Base-by-base conservation (phyloP, 2,113 vertebrate species). In the Sakesphorus luctuosus region DNA sequence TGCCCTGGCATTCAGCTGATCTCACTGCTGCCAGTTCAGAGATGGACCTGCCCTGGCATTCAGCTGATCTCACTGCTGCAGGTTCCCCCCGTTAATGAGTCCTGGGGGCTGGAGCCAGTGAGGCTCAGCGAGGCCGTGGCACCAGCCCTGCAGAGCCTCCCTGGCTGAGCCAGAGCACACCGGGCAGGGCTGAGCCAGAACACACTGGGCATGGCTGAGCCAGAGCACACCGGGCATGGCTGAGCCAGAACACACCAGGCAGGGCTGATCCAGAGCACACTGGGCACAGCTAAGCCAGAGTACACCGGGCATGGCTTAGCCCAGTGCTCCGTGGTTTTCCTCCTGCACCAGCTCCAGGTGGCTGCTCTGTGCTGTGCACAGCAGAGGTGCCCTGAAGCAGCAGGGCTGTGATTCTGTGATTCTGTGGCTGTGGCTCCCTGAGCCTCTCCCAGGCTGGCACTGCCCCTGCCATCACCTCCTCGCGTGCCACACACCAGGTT, bases 71-170 rank as follows among this genome's bases (percentile, higher is more conserved):
- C 29, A 24, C 73, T 18, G 73, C 55, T 47, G 77, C 38, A 15
- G 3, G 65, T 26, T 59, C 81, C 47, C 12, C 8, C 26, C 2
- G 0, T 4, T 59, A 43, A 72, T 7, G 84, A 94, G 89, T 31
- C 89, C 93, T 84, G 11, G 35, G 83, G 58, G 71, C 79, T 2
- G 58, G 14, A 88, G 11, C 33, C 5, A 2, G 65, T 50, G 67
- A 13, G 15, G 50, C 28, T 55, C 7, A 1, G 61, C 7, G 6
- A 11, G 47, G 46, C 72, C 3, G 0, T 0, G 35, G 31, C 7
- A 3, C 13, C 1, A 1, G 11, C 24, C 62, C 56, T 26, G 11
- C 38, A 11, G 38, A 40, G 38, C 38, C 38, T 40, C 38, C 38
- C 38, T 40, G 38, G 38, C 38, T 40, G 38, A 40, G 38, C 10